Conservation (phyloP, 2,888 invertebrate species). For the Torymus tubicola region DNA sequence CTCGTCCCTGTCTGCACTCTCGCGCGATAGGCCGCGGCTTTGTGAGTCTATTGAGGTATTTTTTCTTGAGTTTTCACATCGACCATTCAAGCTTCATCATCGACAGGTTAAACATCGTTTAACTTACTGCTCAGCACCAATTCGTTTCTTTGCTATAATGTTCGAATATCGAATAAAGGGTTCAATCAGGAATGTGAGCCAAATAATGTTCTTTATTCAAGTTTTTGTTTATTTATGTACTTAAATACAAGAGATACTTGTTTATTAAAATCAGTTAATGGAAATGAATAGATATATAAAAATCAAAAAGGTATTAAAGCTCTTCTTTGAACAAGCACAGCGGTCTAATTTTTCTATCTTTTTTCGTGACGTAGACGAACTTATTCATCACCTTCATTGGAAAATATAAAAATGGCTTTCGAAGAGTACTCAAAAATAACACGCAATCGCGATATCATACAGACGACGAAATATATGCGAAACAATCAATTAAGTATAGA, state of each 20-base stretch:
- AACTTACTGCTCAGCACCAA: conserved; percentile 32
- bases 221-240: too few relatives aligned
- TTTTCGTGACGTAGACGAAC: neutral
- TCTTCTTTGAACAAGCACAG: too few relatives aligned
- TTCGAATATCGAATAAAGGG: neutral
- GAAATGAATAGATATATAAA: too few relatives aligned
- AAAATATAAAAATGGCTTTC: neutral
- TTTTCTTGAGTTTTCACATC: conserved; percentile 9
- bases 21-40: conserved; percentile 29
- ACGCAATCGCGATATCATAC: neutral
- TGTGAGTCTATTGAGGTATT: conserved; percentile 23
- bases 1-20: neutral
- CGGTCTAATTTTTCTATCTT: too few relatives aligned
- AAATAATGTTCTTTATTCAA: too few relatives aligned
- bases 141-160: conserved; percentile 1
- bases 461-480: neutral
- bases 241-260: too few relatives aligned
- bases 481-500: conserved; percentile 16
- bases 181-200: too few relatives aligned
- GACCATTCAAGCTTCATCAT: conserved; percentile 13
- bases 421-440: neutral
- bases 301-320: too few relatives aligned
- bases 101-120: conserved; percentile 12
- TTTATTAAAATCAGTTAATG: too few relatives aligned
- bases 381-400: neutral